Evolutionary conservation across 2,113 vertebrate genomes (phyloP).

Genomic region (Hoplias malabaricus): DNA sequence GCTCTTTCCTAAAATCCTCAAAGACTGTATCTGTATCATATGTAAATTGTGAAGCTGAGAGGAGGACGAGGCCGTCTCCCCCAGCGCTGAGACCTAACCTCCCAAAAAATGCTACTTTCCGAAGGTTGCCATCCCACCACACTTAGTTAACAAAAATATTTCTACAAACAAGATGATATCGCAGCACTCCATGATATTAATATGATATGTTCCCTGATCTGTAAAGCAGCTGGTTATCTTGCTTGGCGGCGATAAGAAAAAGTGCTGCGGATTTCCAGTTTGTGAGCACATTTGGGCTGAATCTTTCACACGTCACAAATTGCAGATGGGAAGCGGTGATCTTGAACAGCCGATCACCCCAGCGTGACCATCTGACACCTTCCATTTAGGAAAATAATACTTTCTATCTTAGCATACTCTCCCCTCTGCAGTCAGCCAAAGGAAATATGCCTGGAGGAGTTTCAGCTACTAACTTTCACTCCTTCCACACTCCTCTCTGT

Average conservation of each 20-base stretch:
- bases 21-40: background rate
- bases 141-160: conserved; percentile 80
- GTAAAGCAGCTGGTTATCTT: conserved; percentile 99
- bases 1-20: background rate
- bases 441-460: conserved; percentile 96
- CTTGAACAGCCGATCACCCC: conserved; percentile 99
- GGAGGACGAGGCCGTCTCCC: background rate
- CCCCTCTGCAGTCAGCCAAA: conserved; percentile 96
- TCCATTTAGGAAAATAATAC: conserved; percentile 99
- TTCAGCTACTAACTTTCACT: conserved; percentile 70
- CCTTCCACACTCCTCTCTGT: conserved; percentile 45
- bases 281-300: conserved; percentile 99
- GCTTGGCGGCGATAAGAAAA: conserved; percentile 99
- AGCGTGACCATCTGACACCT: conserved; percentile 99
- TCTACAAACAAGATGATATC: conserved; percentile 84
- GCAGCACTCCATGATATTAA: conserved; percentile 94
- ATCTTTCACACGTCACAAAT: conserved; percentile 99
- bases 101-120: conserved; percentile 64
- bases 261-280: conserved; percentile 98
- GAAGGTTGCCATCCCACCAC: conserved; percentile 69
- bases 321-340: conserved; percentile 99
- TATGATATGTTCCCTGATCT: conserved; percentile 99
- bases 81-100: conserved; percentile 12
- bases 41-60: background rate
- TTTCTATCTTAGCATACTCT: conserved; percentile 99